Evolutionary conservation across 2,797 vertebrate genomes (phyloP), one percentile per base, ranked within the genome.

Genomic region (Microhierax caerulescens): DNA sequence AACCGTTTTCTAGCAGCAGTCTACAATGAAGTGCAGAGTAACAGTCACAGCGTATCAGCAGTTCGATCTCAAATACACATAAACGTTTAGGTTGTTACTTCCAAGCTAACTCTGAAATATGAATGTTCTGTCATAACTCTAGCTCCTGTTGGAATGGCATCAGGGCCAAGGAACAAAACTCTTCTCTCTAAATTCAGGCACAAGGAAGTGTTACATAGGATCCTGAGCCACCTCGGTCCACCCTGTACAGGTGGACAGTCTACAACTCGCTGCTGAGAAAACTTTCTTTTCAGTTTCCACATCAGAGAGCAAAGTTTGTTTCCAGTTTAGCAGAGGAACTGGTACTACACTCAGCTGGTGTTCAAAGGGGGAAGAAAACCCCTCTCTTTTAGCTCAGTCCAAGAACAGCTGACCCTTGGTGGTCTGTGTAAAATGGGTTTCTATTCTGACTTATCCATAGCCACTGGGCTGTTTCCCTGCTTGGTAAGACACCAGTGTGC

Each of bases 351-450:
- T 69, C 54, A 75, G 21, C 3, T 53, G 48, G 19, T 36, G 75
- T 65, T 43, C 65, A 76, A 3, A 5, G 4, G 20, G 53, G 18
- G 23, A 57, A 43, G 19, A 57, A 32, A 17, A 0, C 0, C 3
- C 2, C 9, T 54, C 10, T 28, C 56, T 84, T 75, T 81, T 39
- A 79, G 24, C 25, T 79, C 57, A 63, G 53, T 28, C 63, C 47
- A 92, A 85, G 72, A 57, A 48, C 11, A 64, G 18, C 30, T 76
- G 51, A 75, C 32, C 67, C 47, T 81, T 34, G 47, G 34, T 61
- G 20, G 5, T 43, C 51, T 84, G 59, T 34, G 21, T 39, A 56
- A 78, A 94, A 70, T 2, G 0, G 25, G 5, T 73, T 74, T 94
- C 32, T 88, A 4, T 85, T 68, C 61, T 41, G 30, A 60, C 91